Evolutionary conservation across 2,113 vertebrate species (phyloP).

Genomic region (Girardinichthys multiradiatus): DNA sequence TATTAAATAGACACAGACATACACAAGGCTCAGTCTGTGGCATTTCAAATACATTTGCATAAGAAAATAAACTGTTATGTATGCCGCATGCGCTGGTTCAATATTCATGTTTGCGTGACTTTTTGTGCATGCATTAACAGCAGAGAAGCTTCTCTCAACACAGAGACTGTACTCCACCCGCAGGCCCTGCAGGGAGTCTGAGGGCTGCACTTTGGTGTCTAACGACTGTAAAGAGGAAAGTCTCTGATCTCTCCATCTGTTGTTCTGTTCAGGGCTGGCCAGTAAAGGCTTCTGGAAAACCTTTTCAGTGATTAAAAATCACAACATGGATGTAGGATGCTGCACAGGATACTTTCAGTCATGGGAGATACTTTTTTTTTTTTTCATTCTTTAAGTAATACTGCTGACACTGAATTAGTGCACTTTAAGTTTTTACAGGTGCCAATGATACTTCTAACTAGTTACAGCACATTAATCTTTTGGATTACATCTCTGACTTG

Average conservation of each 20-base stretch:
- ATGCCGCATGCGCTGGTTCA: conserved; percentile 7
- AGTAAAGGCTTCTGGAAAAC: conserved; percentile 43
- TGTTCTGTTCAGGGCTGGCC: conserved; percentile 46
- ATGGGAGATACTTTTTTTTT: conserved; percentile 25
- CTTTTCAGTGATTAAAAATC: conserved; percentile 61
- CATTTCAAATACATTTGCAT: conserved; percentile 41
- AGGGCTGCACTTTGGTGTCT: conserved; percentile 50
- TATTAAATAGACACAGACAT: conserved; percentile 44
- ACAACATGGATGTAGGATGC: conserved; percentile 54
- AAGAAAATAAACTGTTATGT: conserved; percentile 21
- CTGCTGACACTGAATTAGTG: conserved; percentile 29
- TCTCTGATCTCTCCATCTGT: conserved; percentile 63
- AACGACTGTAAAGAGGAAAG: conserved; percentile 43
- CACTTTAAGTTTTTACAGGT: conserved; percentile 27
- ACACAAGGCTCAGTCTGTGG: conserved; percentile 3
- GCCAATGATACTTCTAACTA: conserved; percentile 51
- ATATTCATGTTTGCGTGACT: not conserved
- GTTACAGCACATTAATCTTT: conserved; percentile 52
- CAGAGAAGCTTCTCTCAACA: conserved; percentile 12
- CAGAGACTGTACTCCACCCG: conserved; percentile 29
- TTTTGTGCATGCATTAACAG: conserved; percentile 22
- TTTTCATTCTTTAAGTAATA: conserved; percentile 37
- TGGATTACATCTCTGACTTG: conserved; percentile 36
- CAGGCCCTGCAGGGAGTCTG: conserved; percentile 46
- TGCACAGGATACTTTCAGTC: conserved; percentile 7